Percentiles rank a stretch among this genome's conserved stretches.
phyloP scores from a whole-genome alignment of 2,113 vertebrate species.

The Chinchilla lanigera region DNA sequence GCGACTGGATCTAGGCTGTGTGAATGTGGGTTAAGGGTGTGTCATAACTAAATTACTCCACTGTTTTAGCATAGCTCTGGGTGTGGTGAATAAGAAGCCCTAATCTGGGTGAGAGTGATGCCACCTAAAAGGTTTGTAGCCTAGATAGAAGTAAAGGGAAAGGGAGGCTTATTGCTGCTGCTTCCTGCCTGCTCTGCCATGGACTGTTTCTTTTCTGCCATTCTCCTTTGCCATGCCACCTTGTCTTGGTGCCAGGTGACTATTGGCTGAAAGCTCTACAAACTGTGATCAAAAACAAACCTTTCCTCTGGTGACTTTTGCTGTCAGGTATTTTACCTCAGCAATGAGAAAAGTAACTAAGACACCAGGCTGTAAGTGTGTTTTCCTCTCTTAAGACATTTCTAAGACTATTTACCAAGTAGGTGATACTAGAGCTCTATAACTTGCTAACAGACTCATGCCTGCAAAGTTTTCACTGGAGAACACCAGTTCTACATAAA shows the following conservation, averaged over 20 bases:
- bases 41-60: neutral
- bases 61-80: neutral
- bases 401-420: neutral
- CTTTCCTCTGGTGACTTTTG: neutral
- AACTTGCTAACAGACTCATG: slow-evolving; percentile 4
- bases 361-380: neutral
- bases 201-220: neutral
- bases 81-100: neutral
- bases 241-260: neutral
- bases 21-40: neutral
- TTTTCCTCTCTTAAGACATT: neutral
- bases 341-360: neutral
- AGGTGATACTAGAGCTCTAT: neutral
- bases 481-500: neutral
- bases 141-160: neutral
- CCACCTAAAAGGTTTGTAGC: neutral
- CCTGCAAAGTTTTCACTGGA: neutral
- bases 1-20: neutral
- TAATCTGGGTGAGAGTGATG: neutral
- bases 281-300: neutral
- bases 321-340: neutral
- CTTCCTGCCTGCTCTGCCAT: neutral
- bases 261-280: neutral
- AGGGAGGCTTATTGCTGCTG: neutral
- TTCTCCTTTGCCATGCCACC: too few relatives aligned